Conservation (phyloP, 1,140 invertebrate genomes). For the Asbolus verrucosus region DNA sequence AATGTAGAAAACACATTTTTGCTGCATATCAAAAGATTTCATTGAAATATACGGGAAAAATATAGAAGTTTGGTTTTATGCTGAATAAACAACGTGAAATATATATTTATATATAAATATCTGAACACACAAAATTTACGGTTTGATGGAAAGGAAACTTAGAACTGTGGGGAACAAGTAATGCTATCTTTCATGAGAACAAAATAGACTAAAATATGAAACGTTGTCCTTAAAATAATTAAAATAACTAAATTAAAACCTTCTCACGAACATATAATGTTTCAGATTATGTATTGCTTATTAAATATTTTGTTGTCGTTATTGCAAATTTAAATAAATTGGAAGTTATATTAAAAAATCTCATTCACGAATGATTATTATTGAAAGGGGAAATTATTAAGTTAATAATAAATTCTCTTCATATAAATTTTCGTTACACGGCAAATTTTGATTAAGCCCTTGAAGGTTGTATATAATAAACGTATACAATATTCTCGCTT, state of each 20-base stretch:
- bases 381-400: conserved; percentile 15
- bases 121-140: conserved; percentile 29
- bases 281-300: too few relatives aligned
- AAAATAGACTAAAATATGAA: too few relatives aligned
- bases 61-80: conserved; percentile 20
- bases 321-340: too few relatives aligned
- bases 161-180: too few relatives aligned
- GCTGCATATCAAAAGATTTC: neutral
- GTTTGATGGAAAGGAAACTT: conserved; percentile 15
- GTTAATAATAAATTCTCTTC: conserved; percentile 16
- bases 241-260: too few relatives aligned
- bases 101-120: conserved; percentile 31
- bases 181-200: too few relatives aligned
- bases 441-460: conserved; percentile 35
- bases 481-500: conserved; percentile 13
- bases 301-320: too few relatives aligned
- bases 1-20: too few relatives aligned
- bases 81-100: conserved; percentile 32
- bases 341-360: neutral
- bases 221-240: too few relatives aligned
- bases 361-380: conserved; percentile 1
- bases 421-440: conserved; percentile 15
- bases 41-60: conserved; percentile 6
- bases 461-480: conserved; percentile 26
- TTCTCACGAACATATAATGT: too few relatives aligned